phyloP scores from a whole-genome alignment of 2,113 vertebrate species.

The Mionectes macconnelli region DNA sequence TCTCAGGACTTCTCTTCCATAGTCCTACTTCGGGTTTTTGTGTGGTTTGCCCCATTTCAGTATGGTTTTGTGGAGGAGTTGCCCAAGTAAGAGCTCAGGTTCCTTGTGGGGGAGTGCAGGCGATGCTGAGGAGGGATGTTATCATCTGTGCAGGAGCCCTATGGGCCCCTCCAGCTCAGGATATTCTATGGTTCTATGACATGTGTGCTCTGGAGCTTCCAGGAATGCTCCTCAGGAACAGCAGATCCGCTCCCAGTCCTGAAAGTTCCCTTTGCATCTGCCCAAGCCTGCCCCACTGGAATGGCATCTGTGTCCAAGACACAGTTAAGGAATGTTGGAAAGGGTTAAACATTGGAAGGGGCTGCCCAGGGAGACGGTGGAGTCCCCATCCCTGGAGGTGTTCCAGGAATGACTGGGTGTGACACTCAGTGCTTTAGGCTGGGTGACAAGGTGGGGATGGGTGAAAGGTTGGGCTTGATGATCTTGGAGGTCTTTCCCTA shows the following conservation, averaged over 20 bases:
- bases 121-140: accelerated
- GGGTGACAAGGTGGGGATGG: background rate
- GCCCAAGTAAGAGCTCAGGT: background rate
- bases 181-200: background rate
- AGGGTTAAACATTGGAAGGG: background rate
- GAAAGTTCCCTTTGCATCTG: accelerated
- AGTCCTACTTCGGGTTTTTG: background rate
- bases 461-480: background rate
- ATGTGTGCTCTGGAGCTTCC: background rate
- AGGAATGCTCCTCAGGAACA: background rate
- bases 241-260: background rate
- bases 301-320: background rate
- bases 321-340: background rate
- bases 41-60: background rate
- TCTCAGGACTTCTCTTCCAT: background rate
- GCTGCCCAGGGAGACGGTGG: background rate
- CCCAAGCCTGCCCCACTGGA: background rate
- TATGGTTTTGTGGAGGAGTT: background rate
- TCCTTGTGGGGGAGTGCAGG: accelerated
- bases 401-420: background rate
- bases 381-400: background rate
- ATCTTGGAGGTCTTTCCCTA: background rate
- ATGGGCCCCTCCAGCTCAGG: background rate
- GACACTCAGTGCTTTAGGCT: background rate
- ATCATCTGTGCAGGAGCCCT: background rate